Evolutionary conservation across 1,140 invertebrate genomes (phyloP).

Genomic region (Zophobas atratus): DNA sequence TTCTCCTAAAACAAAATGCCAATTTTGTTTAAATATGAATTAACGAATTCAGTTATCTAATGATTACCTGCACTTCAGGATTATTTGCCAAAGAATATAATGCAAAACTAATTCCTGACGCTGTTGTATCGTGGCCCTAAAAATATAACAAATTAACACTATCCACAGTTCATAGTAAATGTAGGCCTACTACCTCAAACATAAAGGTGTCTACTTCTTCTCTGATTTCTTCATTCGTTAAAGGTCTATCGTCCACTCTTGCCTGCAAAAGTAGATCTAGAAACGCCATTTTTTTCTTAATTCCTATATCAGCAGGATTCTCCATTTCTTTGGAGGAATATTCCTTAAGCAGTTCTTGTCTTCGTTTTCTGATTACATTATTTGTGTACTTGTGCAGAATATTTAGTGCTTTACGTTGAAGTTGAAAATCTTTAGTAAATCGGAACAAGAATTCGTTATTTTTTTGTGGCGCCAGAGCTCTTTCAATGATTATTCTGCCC

Average conservation of each 20-base stretch:
- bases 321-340: background rate
- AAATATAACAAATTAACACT: conserved; percentile 57
- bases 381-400: conserved; percentile 80
- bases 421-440: conserved; percentile 53
- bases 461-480: conserved; percentile 67
- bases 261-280: conserved; percentile 79
- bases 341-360: conserved; percentile 73
- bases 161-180: background rate
- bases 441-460: conserved; percentile 54
- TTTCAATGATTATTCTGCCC: conserved; percentile 64
- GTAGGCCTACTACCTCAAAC: conserved; percentile 76
- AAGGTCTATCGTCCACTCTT: conserved; percentile 60
- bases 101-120: conserved; percentile 72
- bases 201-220: conserved; percentile 93
- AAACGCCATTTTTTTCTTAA: conserved; percentile 78
- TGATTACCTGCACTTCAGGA: conserved; percentile 71
- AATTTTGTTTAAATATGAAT: background rate
- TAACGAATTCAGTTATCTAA: background rate
- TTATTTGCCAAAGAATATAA: conserved; percentile 74
- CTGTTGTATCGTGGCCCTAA: conserved; percentile 83
- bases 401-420: conserved; percentile 71
- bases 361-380: conserved; percentile 70
- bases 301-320: conserved; percentile 53
- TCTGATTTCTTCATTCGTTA: conserved; percentile 78
- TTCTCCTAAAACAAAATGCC: conserved; percentile 23